phyloP scores from a whole-genome alignment of 2,113 vertebrate species.

The Oncorhynchus clarkii region DNA sequence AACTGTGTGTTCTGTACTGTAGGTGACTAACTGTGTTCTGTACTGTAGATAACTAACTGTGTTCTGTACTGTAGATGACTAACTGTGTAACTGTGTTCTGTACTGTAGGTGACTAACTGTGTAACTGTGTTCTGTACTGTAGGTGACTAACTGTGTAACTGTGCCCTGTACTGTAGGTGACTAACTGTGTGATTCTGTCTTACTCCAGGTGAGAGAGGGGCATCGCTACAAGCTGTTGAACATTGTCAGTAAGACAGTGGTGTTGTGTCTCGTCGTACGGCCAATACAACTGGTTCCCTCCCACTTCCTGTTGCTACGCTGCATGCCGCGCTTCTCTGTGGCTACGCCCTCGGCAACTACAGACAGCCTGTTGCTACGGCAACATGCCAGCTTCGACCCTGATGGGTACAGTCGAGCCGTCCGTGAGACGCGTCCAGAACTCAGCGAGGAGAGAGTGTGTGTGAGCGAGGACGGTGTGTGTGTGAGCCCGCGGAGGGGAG shows the following conservation, averaged over 20 bases:
- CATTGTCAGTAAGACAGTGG: conserved; percentile 97
- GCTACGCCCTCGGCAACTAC: conserved; percentile 87
- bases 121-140: too few species aligned
- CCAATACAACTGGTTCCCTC: conserved; percentile 85
- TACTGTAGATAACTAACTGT: too few species aligned
- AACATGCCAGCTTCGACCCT: conserved; percentile 80
- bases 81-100: too few species aligned
- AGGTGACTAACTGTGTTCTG: too few species aligned
- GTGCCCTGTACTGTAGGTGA: too few species aligned
- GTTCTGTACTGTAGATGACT: too few species aligned
- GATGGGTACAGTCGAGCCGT: conserved; percentile 93
- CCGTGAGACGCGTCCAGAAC: conserved; percentile 85
- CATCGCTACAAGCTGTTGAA: conserved; percentile 97
- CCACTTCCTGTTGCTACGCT: conserved; percentile 90
- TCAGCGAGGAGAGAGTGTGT: conserved; percentile 45
- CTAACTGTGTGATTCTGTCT: too few species aligned
- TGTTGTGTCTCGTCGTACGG: conserved; percentile 90
- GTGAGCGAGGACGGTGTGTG: conserved; percentile 43
- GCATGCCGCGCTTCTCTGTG: conserved; percentile 91
- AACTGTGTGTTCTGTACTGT: too few species aligned
- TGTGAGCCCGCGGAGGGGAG: conserved; percentile 82
- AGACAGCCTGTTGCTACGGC: conserved; percentile 83
- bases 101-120: too few species aligned
- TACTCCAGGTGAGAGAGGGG: conserved; percentile 76
- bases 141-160: too few species aligned